Evolutionary conservation across 1,140 invertebrate genomes (phyloP).

Genomic region (Bombus picipes): DNA sequence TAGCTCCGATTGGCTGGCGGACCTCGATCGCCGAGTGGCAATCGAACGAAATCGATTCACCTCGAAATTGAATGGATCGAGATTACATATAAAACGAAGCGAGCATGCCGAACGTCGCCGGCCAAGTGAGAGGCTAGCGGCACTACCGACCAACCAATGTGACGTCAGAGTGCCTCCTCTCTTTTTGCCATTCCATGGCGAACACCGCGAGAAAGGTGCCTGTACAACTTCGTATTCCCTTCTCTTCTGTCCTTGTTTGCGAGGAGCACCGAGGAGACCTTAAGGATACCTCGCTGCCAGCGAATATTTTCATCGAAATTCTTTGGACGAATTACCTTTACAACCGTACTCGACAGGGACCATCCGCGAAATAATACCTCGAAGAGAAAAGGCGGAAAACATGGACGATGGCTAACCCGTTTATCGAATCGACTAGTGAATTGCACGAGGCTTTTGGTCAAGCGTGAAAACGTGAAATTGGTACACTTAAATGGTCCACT

Average conservation of each 20-base stretch:
- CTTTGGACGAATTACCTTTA: constrained; percentile 35
- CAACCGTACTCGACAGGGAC: too few species aligned
- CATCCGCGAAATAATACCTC: neutral
- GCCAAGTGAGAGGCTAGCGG: constrained; percentile 80
- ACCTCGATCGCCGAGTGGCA: neutral
- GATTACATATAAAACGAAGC: constrained; percentile 59
- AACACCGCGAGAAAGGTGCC: constrained; percentile 76
- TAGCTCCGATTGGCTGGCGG: neutral
- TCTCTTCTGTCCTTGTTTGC: constrained; percentile 67
- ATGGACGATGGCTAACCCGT: neutral
- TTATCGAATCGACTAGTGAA: neutral
- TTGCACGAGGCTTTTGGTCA: neutral
- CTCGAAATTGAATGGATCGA: neutral
- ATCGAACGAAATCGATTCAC: neutral
- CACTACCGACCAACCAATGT: constrained; percentile 75
- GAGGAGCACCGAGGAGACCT: constrained; percentile 61
- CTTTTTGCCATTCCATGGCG: constrained; percentile 76
- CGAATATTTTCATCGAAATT: constrained; percentile 60
- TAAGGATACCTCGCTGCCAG: constrained; percentile 48
- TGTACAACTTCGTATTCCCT: constrained; percentile 70
- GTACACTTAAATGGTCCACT: neutral
- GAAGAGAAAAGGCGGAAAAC: neutral
- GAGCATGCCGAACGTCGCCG: constrained; percentile 75
- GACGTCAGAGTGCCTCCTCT: constrained; percentile 76
- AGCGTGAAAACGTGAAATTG: constrained; percentile 12